Evolutionary conservation across 2,888 invertebrate genomes (phyloP), one percentile per base, ranked within the genome.

Genomic region (Thera obeliscata): DNA sequence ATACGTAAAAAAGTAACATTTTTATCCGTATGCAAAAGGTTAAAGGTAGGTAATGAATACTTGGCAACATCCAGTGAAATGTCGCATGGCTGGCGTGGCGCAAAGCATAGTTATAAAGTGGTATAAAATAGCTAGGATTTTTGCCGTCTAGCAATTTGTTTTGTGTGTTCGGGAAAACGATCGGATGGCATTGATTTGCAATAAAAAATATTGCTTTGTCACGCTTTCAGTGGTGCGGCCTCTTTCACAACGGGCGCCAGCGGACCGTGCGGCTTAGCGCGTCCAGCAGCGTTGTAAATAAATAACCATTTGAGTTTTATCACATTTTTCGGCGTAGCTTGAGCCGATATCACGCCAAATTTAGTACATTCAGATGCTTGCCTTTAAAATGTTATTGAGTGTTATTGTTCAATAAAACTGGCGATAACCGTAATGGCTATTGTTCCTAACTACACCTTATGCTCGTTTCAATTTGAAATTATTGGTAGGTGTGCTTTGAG

Each of bases 191-290:
- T 88, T 87, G 87, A 87, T 89, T 88, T 85, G 85, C 81, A 86
- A 88, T 87, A 88, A 88, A 88, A 88, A 89, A 87, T 85, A 86
- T 84, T 82, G 86, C 84, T 81, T 80, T 83, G 87, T 89, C 87
- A 89, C 85, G 86, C 81, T 87, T 86, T 86, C 82, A 82, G 81
- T 81, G 80, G 79, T 78, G 76, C 77, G 76, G 78, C 75, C 81
- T 85, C 82, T 85, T 85, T 85, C 81, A 85, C 78, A 81, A 81
- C 78, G 70, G 75, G 71, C 76, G 75, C 75, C 77, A 78, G 71
- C 74, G 69, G 73, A 72, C 73, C 70, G 67, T 67, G 72, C 67
- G 50, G 78, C 78, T 80, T 77, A 82, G 74, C 64, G 71, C 74
- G 67, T 62, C 74, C 76, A 79, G 76, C 76, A 79, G 76, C 74